Base-by-base conservation (phyloP, 2,797 vertebrate species). In the Gephyroberyx darwinii region DNA sequence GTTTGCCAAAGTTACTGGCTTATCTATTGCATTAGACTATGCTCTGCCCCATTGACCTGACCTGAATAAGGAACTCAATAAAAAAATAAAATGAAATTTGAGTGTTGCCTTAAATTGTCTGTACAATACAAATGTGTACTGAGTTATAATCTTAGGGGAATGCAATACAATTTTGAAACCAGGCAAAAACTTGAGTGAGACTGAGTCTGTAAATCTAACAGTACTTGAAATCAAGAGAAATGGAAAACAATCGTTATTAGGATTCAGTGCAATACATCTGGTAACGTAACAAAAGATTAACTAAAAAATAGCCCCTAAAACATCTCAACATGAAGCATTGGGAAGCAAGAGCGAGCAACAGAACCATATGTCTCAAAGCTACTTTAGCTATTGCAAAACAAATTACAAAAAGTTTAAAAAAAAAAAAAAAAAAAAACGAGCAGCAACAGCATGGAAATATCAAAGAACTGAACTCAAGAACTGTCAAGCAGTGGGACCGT, bases 1-100 rank as follows among this genome's bases (percentile, higher is more conserved):
- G 35, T 79, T 72, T 90, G 82, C 89, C 89, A 92, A 91, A 91
- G 83, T 82, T 62, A 39, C 82, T 64, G 66, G 69, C 52, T 75
- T 76, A 74, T 74, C 55, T 64, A 75, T 79, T 74, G 51, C 65
- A 35, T 73, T 70, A 80, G 45, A 22, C 51, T 84, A 53, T 78
- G 65, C 68, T 82, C 54, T 78, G 58, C 66, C 53, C 53, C 52
- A 64, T 64, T 82, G 60, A 64, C 69, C 57, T 71, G 69, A 80
- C 67, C 22, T 26, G 71, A 56, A 70, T 73, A 53, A 79, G 59
- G 56, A 84, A 80, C 84, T 65, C 48, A 91, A 91, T 89, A 74
- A 91, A 92, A 83, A 61, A 60, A 48, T 45, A 47, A 37, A 48
- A 13, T 51, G 14, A 58, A 70, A 66, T 45, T 66, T 7, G 62